Conservation (phyloP, 2,113 vertebrate species). For the Otolemur garnettii region DNA sequence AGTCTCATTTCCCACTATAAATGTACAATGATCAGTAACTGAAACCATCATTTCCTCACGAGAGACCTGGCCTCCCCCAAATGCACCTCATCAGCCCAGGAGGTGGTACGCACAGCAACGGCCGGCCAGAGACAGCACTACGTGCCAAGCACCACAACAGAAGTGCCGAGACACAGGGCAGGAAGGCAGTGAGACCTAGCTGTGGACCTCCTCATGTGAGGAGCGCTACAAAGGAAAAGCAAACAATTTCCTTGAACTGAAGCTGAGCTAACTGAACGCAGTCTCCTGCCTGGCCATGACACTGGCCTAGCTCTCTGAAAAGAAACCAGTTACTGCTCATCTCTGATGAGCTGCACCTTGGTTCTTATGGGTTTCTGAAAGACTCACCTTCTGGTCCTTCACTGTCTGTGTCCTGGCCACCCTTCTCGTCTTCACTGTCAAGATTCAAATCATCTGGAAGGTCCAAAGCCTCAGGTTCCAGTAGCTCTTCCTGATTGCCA, state of each 20-base stretch:
- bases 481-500: conserved; percentile 91
- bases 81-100: no score
- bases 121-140: background rate
- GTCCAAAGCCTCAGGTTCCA: conserved; percentile 93
- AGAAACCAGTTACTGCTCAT: background rate
- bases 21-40: background rate
- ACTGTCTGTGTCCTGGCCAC: conserved; percentile 85
- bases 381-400: conserved; percentile 90
- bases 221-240: background rate
- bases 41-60: background rate
- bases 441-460: conserved; percentile 96
- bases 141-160: background rate
- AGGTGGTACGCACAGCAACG: accelerated
- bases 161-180: background rate
- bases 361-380: background rate
- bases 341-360: background rate
- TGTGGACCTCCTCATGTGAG: background rate
- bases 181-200: background rate
- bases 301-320: background rate
- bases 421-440: conserved; percentile 89
- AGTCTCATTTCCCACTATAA: background rate
- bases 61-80: background rate
- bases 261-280: background rate
- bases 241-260: background rate
- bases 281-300: background rate